Evolutionary conservation across 2,797 vertebrate genomes (phyloP), one percentile per base, ranked within the genome.

Genomic region (Pantherophis vulpinus): DNA sequence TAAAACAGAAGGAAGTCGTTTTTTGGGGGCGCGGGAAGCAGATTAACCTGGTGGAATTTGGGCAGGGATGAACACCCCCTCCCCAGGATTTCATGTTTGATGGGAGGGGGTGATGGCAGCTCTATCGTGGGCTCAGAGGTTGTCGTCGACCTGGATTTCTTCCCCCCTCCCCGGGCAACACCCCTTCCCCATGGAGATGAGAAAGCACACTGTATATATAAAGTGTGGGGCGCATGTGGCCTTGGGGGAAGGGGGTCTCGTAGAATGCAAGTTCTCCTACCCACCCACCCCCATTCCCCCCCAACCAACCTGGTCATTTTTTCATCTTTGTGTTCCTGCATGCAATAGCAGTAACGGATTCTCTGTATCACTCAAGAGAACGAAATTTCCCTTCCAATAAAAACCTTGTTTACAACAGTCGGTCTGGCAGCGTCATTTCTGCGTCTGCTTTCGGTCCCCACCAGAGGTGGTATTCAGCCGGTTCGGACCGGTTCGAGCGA

Each of bases 341-440:
- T 98, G 98, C 96, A 96, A 97, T 96, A 70, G 96, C 94, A 59
- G 94, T 92, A 88, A 70, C 60, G 60, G 79, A 58, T 89, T 93
- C 94, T 95, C 96, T 96, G 97, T 96, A 95, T 96, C 92, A 94
- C 95, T 95, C 97, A 94, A 96, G 95, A 95, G 93, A 91, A 42
- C 87, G 4, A 18, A 60, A 91, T 96, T 93, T 94, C 90, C 96
- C 95, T 95, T 91, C 95, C 95, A 98, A 98, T 98, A 98, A 98
- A 98, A 98, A 98, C 95, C 91, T 96, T 97, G 96, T 97, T 97
- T 97, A 97, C 97, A 96, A 94, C 4, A 97, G 97, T 94, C 56
- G 94, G 90, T 94, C 59, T 92, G 70, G 63, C 37, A 2, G 1
- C 20, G 0, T 83, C 20, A 0, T 83, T 47, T 23, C 74, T 47